Conservation (phyloP, 1,140 invertebrate genomes). For the Scaptomyza pallida region DNA sequence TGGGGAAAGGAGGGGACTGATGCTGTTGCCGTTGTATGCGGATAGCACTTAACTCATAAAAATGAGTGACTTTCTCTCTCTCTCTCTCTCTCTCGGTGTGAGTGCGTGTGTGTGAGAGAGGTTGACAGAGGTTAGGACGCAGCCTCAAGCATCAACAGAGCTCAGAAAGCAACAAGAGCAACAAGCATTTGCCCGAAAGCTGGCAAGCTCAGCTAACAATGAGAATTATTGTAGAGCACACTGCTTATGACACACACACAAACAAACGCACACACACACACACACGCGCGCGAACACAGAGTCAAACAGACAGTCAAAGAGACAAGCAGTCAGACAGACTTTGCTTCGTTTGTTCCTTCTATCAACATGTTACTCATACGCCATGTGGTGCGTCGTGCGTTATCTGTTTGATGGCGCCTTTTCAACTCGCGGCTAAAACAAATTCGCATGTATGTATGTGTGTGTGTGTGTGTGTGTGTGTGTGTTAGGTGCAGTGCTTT, state of each 20-base stretch:
- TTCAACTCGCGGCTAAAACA: constrained; percentile 69
- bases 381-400: constrained; percentile 32
- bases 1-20: not conserved
- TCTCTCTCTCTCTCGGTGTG: constrained; percentile 35
- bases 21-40: constrained; percentile 48
- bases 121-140: constrained; percentile 45
- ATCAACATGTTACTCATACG: constrained; percentile 57
- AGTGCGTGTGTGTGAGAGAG: constrained; percentile 10
- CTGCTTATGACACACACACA: constrained; percentile 61
- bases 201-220: constrained; percentile 60
- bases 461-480: constrained; percentile 18
- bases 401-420: constrained; percentile 14
- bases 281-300: constrained; percentile 17
- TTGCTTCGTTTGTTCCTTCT: not conserved
- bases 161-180: constrained; percentile 58
- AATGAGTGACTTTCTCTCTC: constrained; percentile 72
- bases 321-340: not conserved
- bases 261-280: constrained; percentile 32
- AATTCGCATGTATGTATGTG: constrained; percentile 42
- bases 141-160: not conserved
- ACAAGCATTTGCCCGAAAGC: constrained; percentile 5
- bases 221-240: constrained; percentile 65
- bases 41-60: constrained; percentile 80
- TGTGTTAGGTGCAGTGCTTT: constrained; percentile 55
- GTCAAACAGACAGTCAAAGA: constrained; percentile 25